These are phyloP conservation scores for Beris morrisii DNA, from an alignment of 2,888 invertebrate species.

Conservation along the genomic window DNA sequence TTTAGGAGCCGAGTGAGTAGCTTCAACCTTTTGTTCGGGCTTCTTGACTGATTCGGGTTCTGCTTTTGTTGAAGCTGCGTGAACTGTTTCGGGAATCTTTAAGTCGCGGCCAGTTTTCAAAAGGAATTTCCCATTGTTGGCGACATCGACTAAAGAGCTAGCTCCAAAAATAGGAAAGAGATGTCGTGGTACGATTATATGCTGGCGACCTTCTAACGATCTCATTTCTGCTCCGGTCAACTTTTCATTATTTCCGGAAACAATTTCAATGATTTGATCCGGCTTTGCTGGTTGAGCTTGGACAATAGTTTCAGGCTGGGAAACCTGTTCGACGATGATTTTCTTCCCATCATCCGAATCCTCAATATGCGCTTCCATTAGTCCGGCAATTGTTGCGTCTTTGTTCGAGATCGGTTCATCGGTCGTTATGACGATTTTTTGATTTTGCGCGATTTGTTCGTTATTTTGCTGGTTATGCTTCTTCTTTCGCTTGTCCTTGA, in stretches of 20 bases:
- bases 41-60: background rate
- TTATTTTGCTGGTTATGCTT: background rate
- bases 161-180: slow-evolving; percentile 35
- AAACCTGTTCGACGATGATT: slow-evolving; percentile 15
- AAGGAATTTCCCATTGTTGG: slow-evolving; percentile 36
- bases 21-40: background rate
- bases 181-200: slow-evolving; percentile 35
- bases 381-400: background rate
- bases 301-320: slow-evolving; percentile 2
- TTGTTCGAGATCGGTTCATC: slow-evolving; percentile 1
- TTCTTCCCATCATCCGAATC: slow-evolving; percentile 2
- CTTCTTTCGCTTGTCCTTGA: background rate
- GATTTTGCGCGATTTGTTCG: background rate
- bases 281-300: slow-evolving; percentile 1
- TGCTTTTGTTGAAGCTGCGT: background rate
- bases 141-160: slow-evolving; percentile 33
- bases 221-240: background rate
- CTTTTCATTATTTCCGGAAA: background rate
- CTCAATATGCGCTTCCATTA: slow-evolving; percentile 10
- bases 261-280: slow-evolving; percentile 11
- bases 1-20: background rate
- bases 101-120: slow-evolving; percentile 36
- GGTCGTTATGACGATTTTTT: slow-evolving; percentile 4
- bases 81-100: slow-evolving; percentile 19
- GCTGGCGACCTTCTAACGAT: slow-evolving; percentile 28